Evolutionary conservation across 2,797 vertebrate species (phyloP).

Genomic region (Syndactyla subalaris): DNA sequence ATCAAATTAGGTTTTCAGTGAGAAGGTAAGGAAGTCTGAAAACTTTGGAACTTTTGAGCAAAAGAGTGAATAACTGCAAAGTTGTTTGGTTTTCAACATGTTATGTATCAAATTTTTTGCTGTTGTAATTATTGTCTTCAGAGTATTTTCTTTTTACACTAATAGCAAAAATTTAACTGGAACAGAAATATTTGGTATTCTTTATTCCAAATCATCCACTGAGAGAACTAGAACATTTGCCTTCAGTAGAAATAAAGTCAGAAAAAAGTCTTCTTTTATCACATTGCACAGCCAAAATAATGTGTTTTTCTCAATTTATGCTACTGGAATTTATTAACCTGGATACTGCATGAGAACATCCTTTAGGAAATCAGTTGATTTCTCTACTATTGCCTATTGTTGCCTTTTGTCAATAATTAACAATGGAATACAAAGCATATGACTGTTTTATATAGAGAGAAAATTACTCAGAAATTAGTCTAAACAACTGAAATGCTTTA

Average conservation of each 20-base stretch:
- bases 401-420: background rate
- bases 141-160: background rate
- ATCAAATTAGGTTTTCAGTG: background rate
- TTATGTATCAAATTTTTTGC: background rate
- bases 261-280: background rate
- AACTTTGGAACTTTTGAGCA: background rate
- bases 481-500: background rate
- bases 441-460: background rate
- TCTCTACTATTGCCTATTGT: background rate
- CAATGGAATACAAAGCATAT: background rate
- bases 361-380: background rate
- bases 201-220: background rate
- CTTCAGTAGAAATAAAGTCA: background rate
- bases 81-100: background rate
- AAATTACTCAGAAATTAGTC: background rate
- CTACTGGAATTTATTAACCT: background rate
- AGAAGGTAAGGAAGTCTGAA: background rate
- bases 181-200: background rate
- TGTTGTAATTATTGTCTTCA: background rate
- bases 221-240: background rate
- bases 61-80: background rate
- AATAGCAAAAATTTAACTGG: background rate
- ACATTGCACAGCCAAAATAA: background rate
- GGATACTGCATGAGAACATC: background rate
- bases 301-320: background rate